Conservation (phyloP, 1,140 invertebrate species). For the Aphidius ervi region DNA sequence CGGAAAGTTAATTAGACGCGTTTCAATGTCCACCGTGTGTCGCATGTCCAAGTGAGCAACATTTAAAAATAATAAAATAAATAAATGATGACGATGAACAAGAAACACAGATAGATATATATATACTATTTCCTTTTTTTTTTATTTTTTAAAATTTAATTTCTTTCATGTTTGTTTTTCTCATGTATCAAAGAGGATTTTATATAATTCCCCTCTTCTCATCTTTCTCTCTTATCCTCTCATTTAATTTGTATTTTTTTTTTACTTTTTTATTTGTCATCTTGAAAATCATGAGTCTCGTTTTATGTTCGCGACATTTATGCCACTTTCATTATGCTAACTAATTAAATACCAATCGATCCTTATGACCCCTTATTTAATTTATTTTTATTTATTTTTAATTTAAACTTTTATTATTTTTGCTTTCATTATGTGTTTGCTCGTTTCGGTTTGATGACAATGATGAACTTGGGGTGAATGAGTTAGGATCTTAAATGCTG, state of each 20-base stretch:
- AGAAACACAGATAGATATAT: too few species aligned
- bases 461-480: background rate
- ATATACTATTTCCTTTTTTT: too few species aligned
- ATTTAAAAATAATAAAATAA: too few species aligned
- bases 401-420: background rate
- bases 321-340: slow-evolving; percentile 38
- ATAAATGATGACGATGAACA: background rate
- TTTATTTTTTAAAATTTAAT: background rate
- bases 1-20: slow-evolving; percentile 45
- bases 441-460: background rate
- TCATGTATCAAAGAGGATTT: background rate
- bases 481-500: background rate
- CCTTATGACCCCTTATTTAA: slow-evolving; percentile 19
- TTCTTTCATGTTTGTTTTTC: background rate
- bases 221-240: background rate
- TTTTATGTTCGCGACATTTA: slow-evolving; percentile 12
- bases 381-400: slow-evolving; percentile 1
- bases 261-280: slow-evolving; percentile 10
- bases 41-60: slow-evolving; percentile 18
- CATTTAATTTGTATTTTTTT: background rate
- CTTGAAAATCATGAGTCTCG: slow-evolving; percentile 12
- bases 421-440: slow-evolving; percentile 7
- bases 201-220: background rate
- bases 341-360: slow-evolving; percentile 44
- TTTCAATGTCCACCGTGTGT: slow-evolving; percentile 38